Evolutionary conservation across 2,888 invertebrate genomes (phyloP).

Genomic region (Andrena chrysosceles): DNA sequence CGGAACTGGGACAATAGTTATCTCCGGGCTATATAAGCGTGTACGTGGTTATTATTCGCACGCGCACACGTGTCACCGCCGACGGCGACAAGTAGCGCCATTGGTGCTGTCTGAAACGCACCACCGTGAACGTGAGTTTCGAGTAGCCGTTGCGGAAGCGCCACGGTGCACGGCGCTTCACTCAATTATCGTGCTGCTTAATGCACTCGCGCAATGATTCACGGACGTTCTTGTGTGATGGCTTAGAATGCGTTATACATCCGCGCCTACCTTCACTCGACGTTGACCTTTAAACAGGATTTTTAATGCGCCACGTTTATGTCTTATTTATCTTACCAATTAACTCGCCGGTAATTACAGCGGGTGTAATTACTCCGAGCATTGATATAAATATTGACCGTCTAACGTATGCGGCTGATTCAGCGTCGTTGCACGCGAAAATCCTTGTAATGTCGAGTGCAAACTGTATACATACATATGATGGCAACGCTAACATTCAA

Average conservation of each 20-base stretch:
- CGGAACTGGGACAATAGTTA: slow-evolving; percentile 74
- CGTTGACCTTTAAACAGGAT: neutral
- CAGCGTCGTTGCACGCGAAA: neutral
- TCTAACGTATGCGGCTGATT: slow-evolving; percentile 10
- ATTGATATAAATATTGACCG: slow-evolving; percentile 14
- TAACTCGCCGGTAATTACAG: slow-evolving; percentile 23
- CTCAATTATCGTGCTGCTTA: slow-evolving; percentile 59
- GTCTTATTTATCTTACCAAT: slow-evolving; percentile 27
- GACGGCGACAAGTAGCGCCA: slow-evolving; percentile 58
- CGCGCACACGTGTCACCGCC: slow-evolving; percentile 65
- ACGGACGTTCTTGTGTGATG: slow-evolving; percentile 38
- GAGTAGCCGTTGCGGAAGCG: slow-evolving; percentile 58
- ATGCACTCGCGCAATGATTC: slow-evolving; percentile 55
- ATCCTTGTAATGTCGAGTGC: neutral
- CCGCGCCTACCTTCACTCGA: too few species aligned
- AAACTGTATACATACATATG: neutral
- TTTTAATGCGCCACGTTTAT: slow-evolving; percentile 12
- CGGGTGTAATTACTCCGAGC: slow-evolving; percentile 17
- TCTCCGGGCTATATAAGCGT: slow-evolving; percentile 62
- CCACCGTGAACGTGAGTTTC: slow-evolving; percentile 38
- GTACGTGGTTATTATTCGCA: slow-evolving; percentile 68
- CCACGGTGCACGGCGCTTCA: slow-evolving; percentile 51
- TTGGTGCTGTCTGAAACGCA: slow-evolving; percentile 45
- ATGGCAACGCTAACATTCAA: neutral
- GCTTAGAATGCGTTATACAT: slow-evolving; percentile 11